phyloP scores from a whole-genome alignment of 2,113 vertebrate genomes.

The Octodon degus region DNA sequence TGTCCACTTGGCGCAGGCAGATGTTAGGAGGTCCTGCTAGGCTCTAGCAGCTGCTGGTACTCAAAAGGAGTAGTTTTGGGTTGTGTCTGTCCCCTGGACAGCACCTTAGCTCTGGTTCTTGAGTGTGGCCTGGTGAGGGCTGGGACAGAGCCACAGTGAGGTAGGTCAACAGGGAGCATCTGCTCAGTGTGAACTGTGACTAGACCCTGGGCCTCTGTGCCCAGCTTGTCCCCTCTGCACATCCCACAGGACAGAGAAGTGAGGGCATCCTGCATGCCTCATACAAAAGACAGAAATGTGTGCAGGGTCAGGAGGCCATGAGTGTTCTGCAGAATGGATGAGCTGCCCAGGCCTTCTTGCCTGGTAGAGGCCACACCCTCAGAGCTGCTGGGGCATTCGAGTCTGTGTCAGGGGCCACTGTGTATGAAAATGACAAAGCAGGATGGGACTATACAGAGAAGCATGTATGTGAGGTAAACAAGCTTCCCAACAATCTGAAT shows the following conservation, averaged over 20 bases:
- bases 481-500: neutral
- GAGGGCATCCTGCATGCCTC: neutral
- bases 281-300: neutral
- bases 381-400: neutral
- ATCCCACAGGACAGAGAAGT: neutral
- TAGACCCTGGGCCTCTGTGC: neutral
- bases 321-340: neutral
- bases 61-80: neutral
- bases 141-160: neutral
- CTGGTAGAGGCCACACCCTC: neutral
- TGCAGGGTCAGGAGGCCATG: neutral
- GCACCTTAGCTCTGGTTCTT: neutral
- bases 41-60: too few relatives aligned
- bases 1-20: neutral
- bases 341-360: neutral
- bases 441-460: neutral
- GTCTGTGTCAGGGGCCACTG: neutral
- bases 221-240: neutral
- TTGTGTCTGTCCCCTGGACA: neutral
- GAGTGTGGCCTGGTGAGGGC: constrained; percentile 52
- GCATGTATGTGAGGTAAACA: neutral
- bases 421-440: neutral
- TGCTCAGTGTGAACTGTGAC: constrained; percentile 30
- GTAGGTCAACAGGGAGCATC: constrained; percentile 82
- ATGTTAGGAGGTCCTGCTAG: neutral